Evolutionary conservation across 2,113 vertebrate genomes (phyloP).

Genomic region (Eptatretus burgeri): DNA sequence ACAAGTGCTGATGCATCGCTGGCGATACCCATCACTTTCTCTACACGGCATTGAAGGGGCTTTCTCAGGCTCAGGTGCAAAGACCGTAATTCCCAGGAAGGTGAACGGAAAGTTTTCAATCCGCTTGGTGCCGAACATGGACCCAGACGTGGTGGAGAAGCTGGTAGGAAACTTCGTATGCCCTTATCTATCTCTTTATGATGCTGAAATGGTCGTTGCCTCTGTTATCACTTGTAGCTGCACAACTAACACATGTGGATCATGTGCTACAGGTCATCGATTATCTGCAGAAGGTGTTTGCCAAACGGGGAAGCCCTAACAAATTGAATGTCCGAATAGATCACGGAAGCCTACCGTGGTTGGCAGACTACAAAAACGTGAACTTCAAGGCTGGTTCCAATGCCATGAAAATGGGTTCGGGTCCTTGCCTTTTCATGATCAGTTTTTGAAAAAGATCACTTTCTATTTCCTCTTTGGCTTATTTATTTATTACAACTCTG

Average conservation of each 20-base stretch:
- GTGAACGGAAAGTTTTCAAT: conserved; percentile 90
- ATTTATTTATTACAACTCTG: too few species aligned
- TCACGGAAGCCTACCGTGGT: conserved; percentile 73
- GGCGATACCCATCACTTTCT: conserved; percentile 73
- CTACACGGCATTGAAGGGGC: conserved; percentile 93
- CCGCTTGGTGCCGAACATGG: conserved; percentile 67
- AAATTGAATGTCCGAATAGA: conserved; percentile 40
- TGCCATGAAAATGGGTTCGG: conserved; percentile 54
- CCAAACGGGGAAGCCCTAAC: conserved; percentile 42
- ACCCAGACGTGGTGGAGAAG: conserved; percentile 37
- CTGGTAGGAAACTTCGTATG: conserved; percentile 19
- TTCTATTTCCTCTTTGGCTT: too few species aligned
- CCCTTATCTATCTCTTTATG: background rate
- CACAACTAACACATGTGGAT: background rate
- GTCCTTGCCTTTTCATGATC: too few species aligned
- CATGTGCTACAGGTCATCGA: conserved; percentile 26
- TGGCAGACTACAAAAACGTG: conserved; percentile 74
- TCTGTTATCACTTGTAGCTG: too few species aligned
- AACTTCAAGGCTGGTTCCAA: conserved; percentile 69
- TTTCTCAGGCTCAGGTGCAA: conserved; percentile 46
- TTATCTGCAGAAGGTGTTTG: conserved; percentile 40
- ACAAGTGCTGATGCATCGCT: conserved; percentile 62
- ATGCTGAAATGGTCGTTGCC: background rate
- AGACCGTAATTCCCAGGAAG: conserved; percentile 74
- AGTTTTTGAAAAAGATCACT: too few species aligned